These are phyloP conservation scores for Pelodytes ibericus DNA, from an alignment of 2,797 vertebrate species.

Conservation along the genomic window DNA sequence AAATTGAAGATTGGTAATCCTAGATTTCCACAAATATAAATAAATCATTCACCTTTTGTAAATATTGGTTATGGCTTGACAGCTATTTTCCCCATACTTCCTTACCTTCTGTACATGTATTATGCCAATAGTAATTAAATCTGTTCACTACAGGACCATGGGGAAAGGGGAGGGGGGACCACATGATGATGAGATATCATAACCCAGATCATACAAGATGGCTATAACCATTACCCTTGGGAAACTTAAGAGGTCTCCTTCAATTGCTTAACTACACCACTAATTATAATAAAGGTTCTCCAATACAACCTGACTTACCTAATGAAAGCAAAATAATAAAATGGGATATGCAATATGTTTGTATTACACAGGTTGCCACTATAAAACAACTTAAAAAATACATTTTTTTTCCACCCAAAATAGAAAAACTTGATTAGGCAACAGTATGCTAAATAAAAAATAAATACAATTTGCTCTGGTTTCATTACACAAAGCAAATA, in stretches of 20 bases:
- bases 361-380: neutral
- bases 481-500: neutral
- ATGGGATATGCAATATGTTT: neutral
- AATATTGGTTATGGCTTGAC: too few relatives aligned
- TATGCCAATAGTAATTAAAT: too few relatives aligned
- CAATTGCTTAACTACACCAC: conserved; percentile 24
- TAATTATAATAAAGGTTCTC: conserved; percentile 39
- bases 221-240: conserved; percentile 49
- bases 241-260: conserved; percentile 61
- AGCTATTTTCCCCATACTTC: too few relatives aligned
- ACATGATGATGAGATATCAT: conserved; percentile 42
- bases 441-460: conserved; percentile 17
- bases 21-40: too few relatives aligned
- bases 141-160: neutral
- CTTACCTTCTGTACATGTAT: too few relatives aligned
- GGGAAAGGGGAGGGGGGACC: neutral
- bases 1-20: too few relatives aligned
- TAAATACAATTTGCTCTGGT: neutral
- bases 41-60: too few relatives aligned
- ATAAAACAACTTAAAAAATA: neutral
- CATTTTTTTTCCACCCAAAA: neutral
- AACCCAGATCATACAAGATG: conserved; percentile 46
- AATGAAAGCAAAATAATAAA: neutral
- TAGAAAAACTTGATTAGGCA: conserved; percentile 20
- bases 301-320: conserved; percentile 25